phyloP scores from a whole-genome alignment of 2,797 vertebrate genomes.

The Poecilia wingei region DNA sequence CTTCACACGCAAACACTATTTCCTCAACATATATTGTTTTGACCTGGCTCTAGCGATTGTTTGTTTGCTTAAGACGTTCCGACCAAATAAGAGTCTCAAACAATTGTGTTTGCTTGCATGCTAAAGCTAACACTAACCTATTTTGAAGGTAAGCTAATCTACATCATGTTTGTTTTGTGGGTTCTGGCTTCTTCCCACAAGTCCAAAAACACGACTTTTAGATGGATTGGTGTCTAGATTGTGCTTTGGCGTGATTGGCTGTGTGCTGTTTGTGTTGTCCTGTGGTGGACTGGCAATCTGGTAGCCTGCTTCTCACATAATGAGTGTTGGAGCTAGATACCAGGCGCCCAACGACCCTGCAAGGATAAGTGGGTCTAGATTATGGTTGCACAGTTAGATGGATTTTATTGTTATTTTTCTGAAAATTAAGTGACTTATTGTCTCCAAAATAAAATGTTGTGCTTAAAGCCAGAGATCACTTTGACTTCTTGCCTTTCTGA shows the following conservation, averaged over 20 bases:
- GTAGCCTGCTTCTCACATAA: not conserved
- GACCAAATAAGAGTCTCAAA: not conserved
- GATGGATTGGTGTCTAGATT: not conserved
- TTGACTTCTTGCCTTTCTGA: not conserved
- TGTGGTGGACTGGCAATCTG: not conserved
- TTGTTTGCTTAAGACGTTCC: not conserved
- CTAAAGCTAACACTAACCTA: not conserved
- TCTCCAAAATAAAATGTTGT: too few relatives aligned
- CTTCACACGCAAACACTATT: not conserved
- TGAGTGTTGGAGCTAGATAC: not conserved
- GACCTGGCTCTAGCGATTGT: not conserved
- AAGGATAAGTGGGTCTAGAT: not conserved
- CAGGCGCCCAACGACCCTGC: not conserved
- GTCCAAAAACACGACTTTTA: not conserved
- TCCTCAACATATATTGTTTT: not conserved
- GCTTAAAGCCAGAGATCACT: not conserved
- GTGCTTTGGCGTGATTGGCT: not conserved
- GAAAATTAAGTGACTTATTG: not conserved
- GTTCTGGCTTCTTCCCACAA: not conserved
- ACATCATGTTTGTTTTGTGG: not conserved
- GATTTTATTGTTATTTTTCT: not conserved
- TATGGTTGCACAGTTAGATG: not conserved
- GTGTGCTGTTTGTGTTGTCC: not conserved
- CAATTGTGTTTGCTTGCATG: not conserved
- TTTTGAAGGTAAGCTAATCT: slow-evolving; percentile 27